Base-by-base conservation (phyloP, 2,797 vertebrate species). In the Rhinoraja longicauda region DNA sequence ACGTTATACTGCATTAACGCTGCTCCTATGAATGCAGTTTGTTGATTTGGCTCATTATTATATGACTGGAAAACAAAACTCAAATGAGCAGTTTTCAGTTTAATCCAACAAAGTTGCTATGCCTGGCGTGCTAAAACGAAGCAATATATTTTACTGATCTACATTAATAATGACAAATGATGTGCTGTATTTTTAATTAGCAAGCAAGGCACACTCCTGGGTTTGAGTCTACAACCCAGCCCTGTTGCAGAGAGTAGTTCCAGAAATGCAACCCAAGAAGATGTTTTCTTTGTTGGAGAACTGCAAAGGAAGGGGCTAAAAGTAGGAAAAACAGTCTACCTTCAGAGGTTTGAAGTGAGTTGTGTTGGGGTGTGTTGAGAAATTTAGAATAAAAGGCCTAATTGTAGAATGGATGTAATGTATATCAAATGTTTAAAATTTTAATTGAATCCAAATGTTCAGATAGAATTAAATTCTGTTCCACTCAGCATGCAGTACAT, bases 361-460 rank as follows among this genome's bases (percentile, higher is more conserved):
- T 59, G 81, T 64, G 9, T 84, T 84, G 15, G 26, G 26, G 81
- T 84, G 53, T 84, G 39, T 59, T 32, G 84, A 67, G 62, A 36
- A 88, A 36, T 19, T n/a, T 17, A 88, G 59, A 36, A 67, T 32
- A 67, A 88, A 88, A 64, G 8, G 17, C 84, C 84, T 88, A 67
- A 88, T 88, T 88, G 84, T 67, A 67, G 84, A 45, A 67, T 10
- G n/a, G n/a, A 86, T 67, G n/a, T 88, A 64, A 86, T 32, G 5
- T 88, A 19, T 88, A 88, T 64, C n/a, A 88, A 88, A 32, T 36
- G n/a, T 64, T 88, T 88, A 36, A 67, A 21, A 67, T 21, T 36
- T 64, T 88, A 88, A 67, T 88, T 67, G n/a, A 88, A n/a, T 88
- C 84, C 84, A 88, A 67, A 88, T 88, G 84, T 88, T 88, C 64